Evolutionary conservation across 2,797 vertebrate species (phyloP).

Genomic region (Peromyscus melanophrys): DNA sequence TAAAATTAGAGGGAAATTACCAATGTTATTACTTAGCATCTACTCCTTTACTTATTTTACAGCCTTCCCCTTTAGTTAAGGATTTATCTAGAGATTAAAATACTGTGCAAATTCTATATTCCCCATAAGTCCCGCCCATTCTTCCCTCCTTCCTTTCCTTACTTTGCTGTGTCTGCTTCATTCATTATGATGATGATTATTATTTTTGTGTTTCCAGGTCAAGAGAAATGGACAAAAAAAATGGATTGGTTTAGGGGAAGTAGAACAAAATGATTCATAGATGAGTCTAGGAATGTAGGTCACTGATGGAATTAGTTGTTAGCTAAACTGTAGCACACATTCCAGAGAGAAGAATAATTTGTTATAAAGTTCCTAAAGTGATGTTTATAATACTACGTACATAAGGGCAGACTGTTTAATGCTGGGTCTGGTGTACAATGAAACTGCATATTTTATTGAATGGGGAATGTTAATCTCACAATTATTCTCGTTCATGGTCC

Average conservation of each 20-base stretch:
- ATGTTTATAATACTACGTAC: background rate
- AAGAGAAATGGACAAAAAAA: background rate
- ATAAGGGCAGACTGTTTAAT: background rate
- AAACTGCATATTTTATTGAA: background rate
- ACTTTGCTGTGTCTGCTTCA: background rate
- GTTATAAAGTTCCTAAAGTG: conserved; percentile 28
- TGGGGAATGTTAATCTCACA: background rate
- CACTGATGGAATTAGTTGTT: conserved; percentile 33
- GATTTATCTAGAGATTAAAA: conserved; percentile 30
- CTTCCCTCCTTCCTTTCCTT: background rate
- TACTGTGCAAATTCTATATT: background rate
- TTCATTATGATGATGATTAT: background rate
- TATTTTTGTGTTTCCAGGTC: conserved; percentile 30
- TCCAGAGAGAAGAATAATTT: conserved; percentile 10
- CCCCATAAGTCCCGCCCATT: background rate
- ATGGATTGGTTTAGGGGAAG: background rate
- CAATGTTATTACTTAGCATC: conserved; percentile 16
- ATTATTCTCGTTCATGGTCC: background rate
- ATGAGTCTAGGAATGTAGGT: conserved; percentile 36
- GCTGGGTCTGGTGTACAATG: background rate
- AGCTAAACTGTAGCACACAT: background rate
- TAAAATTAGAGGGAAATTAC: conserved; percentile 16
- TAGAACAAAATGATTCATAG: conserved; percentile 56
- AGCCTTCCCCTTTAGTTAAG: background rate
- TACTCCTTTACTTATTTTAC: background rate